Conservation (phyloP, 2,888 invertebrate species). For the Trypoxylon attenuatum region DNA sequence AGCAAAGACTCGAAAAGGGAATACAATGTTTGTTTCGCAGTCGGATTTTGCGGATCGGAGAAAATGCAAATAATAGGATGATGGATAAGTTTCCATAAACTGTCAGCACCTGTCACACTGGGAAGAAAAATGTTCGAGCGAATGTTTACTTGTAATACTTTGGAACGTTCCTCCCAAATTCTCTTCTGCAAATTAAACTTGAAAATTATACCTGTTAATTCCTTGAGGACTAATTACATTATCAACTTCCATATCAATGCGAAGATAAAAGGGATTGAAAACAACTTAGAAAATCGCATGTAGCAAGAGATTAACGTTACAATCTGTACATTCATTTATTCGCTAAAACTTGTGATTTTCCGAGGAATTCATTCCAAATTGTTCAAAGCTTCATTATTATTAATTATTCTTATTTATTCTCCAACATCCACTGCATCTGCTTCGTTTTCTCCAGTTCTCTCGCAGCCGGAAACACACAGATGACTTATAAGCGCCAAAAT, state of each 20-base stretch:
- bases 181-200: neutral
- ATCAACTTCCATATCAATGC: constrained; percentile 44
- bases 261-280: no score
- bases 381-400: no score
- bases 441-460: no score
- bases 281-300: no score
- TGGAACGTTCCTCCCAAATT: neutral
- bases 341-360: no score
- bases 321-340: no score
- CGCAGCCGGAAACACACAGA: no score
- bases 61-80: constrained; percentile 79
- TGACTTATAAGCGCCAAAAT: neutral
- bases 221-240: constrained; percentile 21
- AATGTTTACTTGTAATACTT: no score
- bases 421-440: neutral
- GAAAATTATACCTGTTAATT: constrained; percentile 27
- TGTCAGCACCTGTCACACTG: constrained; percentile 33
- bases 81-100: constrained; percentile 80
- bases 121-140: constrained; percentile 12
- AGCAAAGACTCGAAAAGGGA: constrained; percentile 78
- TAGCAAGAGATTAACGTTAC: no score
- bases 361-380: no score
- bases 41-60: constrained; percentile 77
- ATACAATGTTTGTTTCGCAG: constrained; percentile 78
- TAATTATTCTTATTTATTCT: no score